Evolutionary conservation across 2,888 invertebrate genomes (phyloP).

Genomic region (Sinotaia quadrata): DNA sequence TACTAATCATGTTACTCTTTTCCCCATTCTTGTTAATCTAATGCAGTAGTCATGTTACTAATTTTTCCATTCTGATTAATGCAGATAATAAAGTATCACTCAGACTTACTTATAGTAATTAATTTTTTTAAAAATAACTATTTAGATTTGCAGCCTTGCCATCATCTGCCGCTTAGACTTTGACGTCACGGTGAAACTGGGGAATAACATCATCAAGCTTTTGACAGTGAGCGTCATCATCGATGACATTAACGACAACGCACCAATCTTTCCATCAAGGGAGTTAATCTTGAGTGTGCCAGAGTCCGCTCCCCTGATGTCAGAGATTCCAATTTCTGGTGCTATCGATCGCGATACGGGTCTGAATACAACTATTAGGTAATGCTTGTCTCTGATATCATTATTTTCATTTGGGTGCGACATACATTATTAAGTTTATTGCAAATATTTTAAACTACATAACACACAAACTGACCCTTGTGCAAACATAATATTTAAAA

Average conservation of each 20-base stretch:
- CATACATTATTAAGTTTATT: too few relatives aligned
- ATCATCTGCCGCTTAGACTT: constrained; percentile 47
- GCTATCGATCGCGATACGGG: constrained; percentile 39
- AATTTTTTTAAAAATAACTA: background rate
- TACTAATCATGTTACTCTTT: too few relatives aligned
- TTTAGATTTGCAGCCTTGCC: constrained; percentile 25
- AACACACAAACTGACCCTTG: too few relatives aligned
- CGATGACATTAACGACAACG: constrained; percentile 56
- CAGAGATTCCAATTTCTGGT: constrained; percentile 39
- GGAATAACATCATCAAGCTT: constrained; percentile 42
- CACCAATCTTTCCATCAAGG: constrained; percentile 48
- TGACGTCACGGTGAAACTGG: constrained; percentile 50
- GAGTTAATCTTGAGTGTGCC: constrained; percentile 45
- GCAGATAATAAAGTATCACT: background rate
- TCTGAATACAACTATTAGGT: constrained; percentile 1
- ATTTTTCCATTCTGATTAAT: background rate
- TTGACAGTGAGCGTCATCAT: constrained; percentile 51
- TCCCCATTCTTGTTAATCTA: too few relatives aligned
- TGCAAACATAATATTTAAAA: too few relatives aligned
- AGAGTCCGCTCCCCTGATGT: constrained; percentile 48
- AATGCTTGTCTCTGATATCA: background rate
- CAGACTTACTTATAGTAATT: background rate
- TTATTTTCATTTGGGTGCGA: too few relatives aligned
- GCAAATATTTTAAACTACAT: too few relatives aligned
- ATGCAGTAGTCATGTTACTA: too few relatives aligned